phyloP scores from a whole-genome alignment of 2,888 invertebrate genomes.

The Agrochola lychnidis region DNA sequence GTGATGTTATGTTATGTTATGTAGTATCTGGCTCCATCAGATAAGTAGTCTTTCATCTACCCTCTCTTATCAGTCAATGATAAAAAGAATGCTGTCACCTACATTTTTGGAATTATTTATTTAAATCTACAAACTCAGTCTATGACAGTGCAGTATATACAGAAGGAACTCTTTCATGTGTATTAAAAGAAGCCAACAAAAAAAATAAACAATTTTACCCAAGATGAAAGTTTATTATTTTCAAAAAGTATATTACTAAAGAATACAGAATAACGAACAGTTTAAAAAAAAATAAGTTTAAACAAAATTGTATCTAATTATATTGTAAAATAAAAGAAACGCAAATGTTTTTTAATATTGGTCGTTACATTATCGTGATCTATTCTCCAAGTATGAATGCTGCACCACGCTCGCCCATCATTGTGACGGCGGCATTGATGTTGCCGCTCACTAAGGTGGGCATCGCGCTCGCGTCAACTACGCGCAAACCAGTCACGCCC shows the following conservation, averaged over 20 bases:
- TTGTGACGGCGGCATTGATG: slow-evolving; percentile 40
- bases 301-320: not conserved
- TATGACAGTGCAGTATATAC: too few relatives aligned
- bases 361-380: not conserved
- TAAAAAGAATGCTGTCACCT: not conserved
- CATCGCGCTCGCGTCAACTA: slow-evolving; percentile 39
- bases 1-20: too few relatives aligned
- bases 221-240: not conserved
- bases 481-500: slow-evolving; percentile 42
- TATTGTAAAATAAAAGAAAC: too few relatives aligned
- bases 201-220: not conserved
- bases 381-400: not conserved
- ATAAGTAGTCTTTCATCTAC: not conserved
- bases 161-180: not conserved
- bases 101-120: not conserved
- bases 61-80: not conserved
- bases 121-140: not conserved
- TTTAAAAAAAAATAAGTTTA: not conserved
- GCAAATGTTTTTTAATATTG: not conserved
- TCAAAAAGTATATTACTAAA: not conserved
- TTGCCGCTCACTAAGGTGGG: slow-evolving; percentile 46
- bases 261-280: not conserved
- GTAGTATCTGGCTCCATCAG: not conserved
- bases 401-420: slow-evolving; percentile 33
- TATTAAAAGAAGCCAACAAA: not conserved